phyloP scores from a whole-genome alignment of 2,113 vertebrate species.

The Phylloscopus trochiloides region DNA sequence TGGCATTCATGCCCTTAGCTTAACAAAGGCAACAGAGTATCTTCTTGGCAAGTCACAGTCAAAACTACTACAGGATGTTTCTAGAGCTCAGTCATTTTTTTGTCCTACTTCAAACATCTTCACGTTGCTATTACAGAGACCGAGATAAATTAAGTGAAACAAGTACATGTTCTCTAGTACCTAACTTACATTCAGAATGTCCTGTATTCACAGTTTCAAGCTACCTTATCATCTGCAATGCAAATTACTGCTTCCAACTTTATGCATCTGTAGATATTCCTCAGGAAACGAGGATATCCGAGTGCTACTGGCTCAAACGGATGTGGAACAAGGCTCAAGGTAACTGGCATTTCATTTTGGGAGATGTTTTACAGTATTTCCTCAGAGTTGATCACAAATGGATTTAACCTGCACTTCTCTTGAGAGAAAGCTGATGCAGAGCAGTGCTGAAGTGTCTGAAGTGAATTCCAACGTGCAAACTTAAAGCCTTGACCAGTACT shows the following conservation, averaged over 20 bases:
- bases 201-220: constrained; percentile 57
- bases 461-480: not conserved
- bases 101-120: constrained; percentile 12
- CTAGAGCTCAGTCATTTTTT: constrained; percentile 34
- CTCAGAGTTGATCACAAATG: not conserved
- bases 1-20: constrained; percentile 70
- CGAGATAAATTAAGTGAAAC: constrained; percentile 25
- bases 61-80: constrained; percentile 59
- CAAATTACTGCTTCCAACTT: not conserved
- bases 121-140: not conserved
- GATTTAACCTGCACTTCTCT: not conserved
- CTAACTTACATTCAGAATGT: constrained; percentile 54
- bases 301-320: not conserved
- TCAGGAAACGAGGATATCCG: not conserved
- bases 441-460: not conserved
- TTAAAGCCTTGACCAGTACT: constrained; percentile 25
- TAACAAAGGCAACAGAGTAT: constrained; percentile 73
- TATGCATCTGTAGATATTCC: not conserved
- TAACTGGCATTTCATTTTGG: not conserved
- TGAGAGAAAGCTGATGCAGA: not conserved
- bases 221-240: not conserved
- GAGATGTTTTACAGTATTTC: not conserved
- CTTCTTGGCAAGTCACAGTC: constrained; percentile 71
- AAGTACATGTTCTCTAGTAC: constrained; percentile 11
- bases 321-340: not conserved